These are phyloP conservation scores for Aplochiton taeniatus DNA, from an alignment of 2,797 vertebrate species.

Conservation along the genomic window DNA sequence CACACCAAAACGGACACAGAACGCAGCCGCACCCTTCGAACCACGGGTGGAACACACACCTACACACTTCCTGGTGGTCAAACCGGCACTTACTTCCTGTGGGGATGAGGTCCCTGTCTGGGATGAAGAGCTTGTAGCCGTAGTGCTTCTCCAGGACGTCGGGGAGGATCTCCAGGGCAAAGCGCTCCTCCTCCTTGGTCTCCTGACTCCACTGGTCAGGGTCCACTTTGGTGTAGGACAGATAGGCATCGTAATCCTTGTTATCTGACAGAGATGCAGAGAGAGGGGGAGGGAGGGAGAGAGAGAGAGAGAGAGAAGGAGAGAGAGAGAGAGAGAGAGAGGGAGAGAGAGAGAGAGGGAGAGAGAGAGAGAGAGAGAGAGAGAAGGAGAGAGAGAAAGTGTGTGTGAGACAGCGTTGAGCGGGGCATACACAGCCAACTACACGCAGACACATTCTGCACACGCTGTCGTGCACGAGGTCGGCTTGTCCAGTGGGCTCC, in stretches of 20 bases:
- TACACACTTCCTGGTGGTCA: constrained; percentile 98
- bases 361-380: neutral
- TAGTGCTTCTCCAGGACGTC: constrained; percentile 99
- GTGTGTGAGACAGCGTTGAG: too few species aligned
- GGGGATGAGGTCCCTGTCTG: constrained; percentile 96
- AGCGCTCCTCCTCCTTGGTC: constrained; percentile 95
- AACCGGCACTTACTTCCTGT: constrained; percentile 87
- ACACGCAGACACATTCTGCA: too few species aligned
- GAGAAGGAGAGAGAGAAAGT: neutral
- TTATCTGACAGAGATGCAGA: constrained; percentile 77
- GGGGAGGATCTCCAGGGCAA: constrained; percentile 95
- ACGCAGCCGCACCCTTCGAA: neutral
- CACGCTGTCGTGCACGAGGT: too few species aligned
- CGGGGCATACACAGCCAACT: too few species aligned
- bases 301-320: neutral
- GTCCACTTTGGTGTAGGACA: constrained; percentile 99
- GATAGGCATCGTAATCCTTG: constrained; percentile 97
- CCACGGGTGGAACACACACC: constrained; percentile 19
- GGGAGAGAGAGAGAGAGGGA: neutral
- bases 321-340: neutral
- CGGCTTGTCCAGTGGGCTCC: too few species aligned
- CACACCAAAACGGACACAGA: constrained; percentile 27
- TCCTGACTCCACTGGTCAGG: constrained; percentile 99
- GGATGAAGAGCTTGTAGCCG: constrained; percentile 97
- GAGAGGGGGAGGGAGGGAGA: neutral